Conservation (phyloP, 2,888 invertebrate species). For the Spialia ferax region DNA sequence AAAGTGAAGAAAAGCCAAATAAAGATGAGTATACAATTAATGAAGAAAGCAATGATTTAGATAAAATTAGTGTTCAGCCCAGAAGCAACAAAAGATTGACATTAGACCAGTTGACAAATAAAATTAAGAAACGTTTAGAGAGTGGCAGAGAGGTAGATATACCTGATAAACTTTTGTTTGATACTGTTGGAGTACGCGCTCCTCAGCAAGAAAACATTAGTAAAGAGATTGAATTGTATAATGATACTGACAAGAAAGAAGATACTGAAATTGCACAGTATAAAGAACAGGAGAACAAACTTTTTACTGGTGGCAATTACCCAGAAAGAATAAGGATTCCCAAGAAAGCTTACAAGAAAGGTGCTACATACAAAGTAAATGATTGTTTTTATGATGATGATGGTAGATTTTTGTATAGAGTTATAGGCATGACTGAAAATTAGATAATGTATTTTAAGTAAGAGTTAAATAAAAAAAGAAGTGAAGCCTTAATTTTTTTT, state of each 20-base stretch:
- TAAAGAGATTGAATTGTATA: constrained; percentile 59
- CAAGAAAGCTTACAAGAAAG: constrained; percentile 86
- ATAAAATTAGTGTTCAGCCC: constrained; percentile 46
- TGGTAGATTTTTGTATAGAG: constrained; percentile 92
- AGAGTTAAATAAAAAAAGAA: constrained; percentile 66
- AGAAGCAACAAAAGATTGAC: constrained; percentile 61
- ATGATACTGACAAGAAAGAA: constrained; percentile 50
- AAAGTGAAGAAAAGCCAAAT: constrained; percentile 44
- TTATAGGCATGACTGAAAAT: constrained; percentile 88
- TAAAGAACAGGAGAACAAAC: constrained; percentile 55
- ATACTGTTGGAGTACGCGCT: constrained; percentile 51
- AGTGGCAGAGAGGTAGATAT: constrained; percentile 63
- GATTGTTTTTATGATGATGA: constrained; percentile 94
- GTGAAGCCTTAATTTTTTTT: constrained; percentile 75
- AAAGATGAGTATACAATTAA: neutral
- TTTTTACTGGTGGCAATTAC: constrained; percentile 68
- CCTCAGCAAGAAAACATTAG: constrained; percentile 48
- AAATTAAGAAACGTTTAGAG: constrained; percentile 67
- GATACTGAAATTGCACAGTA: constrained; percentile 53
- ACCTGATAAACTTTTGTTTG: constrained; percentile 69
- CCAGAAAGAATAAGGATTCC: constrained; percentile 90
- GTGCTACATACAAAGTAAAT: constrained; percentile 90
- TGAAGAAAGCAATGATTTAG: constrained; percentile 30
- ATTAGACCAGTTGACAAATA: constrained; percentile 68
- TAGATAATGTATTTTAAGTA: constrained; percentile 31